Conservation (phyloP, 1,140 invertebrate species). For the Rhyacophila brunnea region DNA sequence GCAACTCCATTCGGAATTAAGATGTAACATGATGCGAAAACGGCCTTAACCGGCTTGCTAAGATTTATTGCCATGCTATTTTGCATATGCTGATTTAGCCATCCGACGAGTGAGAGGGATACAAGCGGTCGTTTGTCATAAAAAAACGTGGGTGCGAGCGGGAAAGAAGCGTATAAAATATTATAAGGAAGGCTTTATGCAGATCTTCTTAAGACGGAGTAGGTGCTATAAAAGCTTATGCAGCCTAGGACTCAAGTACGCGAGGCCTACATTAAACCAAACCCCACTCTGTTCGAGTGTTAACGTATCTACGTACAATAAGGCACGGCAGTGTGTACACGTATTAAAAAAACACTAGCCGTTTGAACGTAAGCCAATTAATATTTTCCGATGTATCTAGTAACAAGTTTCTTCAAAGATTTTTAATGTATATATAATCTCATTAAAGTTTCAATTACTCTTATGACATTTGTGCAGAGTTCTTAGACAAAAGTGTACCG, state of each 20-base stretch:
- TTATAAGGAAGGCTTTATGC: slow-evolving; percentile 34
- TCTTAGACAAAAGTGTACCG: too few relatives aligned
- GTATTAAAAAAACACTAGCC: too few relatives aligned
- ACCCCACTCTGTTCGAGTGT: slow-evolving; percentile 4
- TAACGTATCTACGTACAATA: too few relatives aligned
- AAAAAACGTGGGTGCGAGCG: slow-evolving; percentile 4
- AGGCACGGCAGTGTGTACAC: too few relatives aligned
- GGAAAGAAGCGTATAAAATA: slow-evolving; percentile 32
- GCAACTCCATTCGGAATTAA: slow-evolving; percentile 51
- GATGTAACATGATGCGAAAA: slow-evolving; percentile 60
- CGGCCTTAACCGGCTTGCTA: slow-evolving; percentile 49
- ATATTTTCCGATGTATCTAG: too few relatives aligned
- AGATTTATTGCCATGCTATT: slow-evolving; percentile 59
- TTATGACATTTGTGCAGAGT: too few relatives aligned
- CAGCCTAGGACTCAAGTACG: slow-evolving; percentile 13
- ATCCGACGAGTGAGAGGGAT: slow-evolving; percentile 33
- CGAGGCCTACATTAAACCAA: slow-evolving; percentile 16
- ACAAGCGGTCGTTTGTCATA: slow-evolving; percentile 16
- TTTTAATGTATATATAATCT: too few relatives aligned
- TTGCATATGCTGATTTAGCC: slow-evolving; percentile 60
- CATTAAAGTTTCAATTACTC: too few relatives aligned
- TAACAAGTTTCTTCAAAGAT: too few relatives aligned
- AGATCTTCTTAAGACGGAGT: slow-evolving; percentile 27
- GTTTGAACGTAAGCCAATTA: too few relatives aligned
- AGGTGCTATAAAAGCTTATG: slow-evolving; percentile 20